phyloP scores from a whole-genome alignment of 2,797 vertebrate species.

The Xenentodon cancila region DNA sequence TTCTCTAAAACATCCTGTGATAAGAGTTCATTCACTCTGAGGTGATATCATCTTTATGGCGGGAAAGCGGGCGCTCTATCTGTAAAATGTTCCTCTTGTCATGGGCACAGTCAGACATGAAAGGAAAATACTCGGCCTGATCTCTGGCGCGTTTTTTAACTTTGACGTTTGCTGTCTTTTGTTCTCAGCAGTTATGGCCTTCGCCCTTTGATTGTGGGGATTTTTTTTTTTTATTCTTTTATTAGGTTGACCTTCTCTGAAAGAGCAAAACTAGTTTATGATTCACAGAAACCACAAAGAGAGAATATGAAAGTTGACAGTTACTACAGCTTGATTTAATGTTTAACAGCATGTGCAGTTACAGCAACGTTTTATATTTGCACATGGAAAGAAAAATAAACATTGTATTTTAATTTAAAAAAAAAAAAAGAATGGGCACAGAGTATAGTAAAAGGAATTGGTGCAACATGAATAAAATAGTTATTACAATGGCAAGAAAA shows the following conservation, averaged over 20 bases:
- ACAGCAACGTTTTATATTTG: background rate
- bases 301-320: slow-evolving; percentile 9
- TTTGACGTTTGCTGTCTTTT: background rate
- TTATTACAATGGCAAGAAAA: too few species aligned
- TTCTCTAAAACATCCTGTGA: slow-evolving; percentile 24
- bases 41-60: slow-evolving; percentile 65
- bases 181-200: slow-evolving; percentile 1
- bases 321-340: background rate
- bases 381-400: background rate
- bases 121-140: slow-evolving; percentile 19
- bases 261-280: background rate
- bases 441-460: background rate
- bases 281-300: slow-evolving; percentile 8
- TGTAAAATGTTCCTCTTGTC: slow-evolving; percentile 23
- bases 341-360: background rate
- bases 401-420: background rate
- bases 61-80: slow-evolving; percentile 20
- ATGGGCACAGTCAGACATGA: slow-evolving; percentile 26
- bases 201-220: slow-evolving; percentile 19
- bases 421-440: background rate
- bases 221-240: slow-evolving; percentile 35
- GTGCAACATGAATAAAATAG: background rate
- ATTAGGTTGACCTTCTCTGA: slow-evolving; percentile 32
- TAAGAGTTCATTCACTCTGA: slow-evolving; percentile 54
- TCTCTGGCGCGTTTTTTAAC: slow-evolving; percentile 17